These are phyloP conservation scores for Megathymus violae DNA, from an alignment of 1,140 invertebrate genomes.

Conservation along the genomic window DNA sequence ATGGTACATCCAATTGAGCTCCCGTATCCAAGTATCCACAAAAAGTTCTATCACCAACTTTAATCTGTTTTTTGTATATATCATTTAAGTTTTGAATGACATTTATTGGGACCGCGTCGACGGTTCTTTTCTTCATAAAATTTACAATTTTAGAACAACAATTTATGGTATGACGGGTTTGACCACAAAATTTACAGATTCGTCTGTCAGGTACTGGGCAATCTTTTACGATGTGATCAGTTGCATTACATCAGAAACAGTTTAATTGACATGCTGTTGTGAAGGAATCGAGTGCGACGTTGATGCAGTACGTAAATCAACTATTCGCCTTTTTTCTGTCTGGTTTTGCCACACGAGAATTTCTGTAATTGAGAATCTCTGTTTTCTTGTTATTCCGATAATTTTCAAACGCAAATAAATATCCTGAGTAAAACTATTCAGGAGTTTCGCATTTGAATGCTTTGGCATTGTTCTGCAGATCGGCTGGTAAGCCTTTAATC, in stretches of 20 bases:
- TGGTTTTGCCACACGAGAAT: too few species aligned
- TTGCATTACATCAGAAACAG: not conserved
- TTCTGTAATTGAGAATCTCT: too few species aligned
- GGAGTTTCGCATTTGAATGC: constrained; percentile 49
- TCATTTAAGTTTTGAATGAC: too few species aligned
- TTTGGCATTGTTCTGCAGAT: constrained; percentile 51
- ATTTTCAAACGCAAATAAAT: constrained; percentile 37
- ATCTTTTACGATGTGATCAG: not conserved
- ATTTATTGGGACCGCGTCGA: too few species aligned
- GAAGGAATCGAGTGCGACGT: too few species aligned
- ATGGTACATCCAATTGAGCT: constrained; percentile 38
- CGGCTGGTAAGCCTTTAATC: too few species aligned
- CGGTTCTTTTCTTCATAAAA: not conserved
- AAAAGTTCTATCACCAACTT: constrained; percentile 20
- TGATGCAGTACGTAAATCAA: too few species aligned
- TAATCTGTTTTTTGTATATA: constrained; percentile 35
- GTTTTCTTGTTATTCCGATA: too few species aligned
- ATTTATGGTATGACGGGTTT: not conserved
- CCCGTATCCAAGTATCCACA: constrained; percentile 42
- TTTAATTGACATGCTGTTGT: too few species aligned
- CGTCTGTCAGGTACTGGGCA: not conserved
- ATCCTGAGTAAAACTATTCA: constrained; percentile 50
- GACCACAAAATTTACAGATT: not conserved
- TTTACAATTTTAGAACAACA: not conserved
- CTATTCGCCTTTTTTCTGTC: too few species aligned